These are phyloP conservation scores for Balaenoptera acutorostrata DNA, from an alignment of 2,113 vertebrate genomes.

Conservation along the genomic window DNA sequence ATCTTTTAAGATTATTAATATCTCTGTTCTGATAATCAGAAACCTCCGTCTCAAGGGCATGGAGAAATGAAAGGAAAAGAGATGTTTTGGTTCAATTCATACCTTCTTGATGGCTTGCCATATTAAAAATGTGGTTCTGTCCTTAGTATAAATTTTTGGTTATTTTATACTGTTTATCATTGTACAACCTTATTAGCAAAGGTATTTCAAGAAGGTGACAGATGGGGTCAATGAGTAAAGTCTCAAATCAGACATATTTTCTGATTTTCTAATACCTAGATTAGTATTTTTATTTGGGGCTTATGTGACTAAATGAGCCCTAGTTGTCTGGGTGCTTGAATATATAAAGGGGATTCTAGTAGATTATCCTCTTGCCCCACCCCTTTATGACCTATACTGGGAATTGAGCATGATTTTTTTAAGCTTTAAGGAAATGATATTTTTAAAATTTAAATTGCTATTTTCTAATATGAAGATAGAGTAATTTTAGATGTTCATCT, in stretches of 20 bases:
- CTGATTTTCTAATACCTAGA: not conserved
- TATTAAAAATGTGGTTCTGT: not conserved
- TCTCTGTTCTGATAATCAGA: not conserved
- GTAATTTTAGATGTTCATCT: slow-evolving; percentile 40
- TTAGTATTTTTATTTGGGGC: not conserved
- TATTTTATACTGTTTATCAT: not conserved
- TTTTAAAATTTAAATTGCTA: not conserved
- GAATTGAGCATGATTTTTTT: not conserved
- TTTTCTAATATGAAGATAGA: slow-evolving; percentile 28
- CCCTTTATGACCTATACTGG: not conserved
- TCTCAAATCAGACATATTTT: not conserved
- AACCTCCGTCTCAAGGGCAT: not conserved
- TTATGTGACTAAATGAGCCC: not conserved
- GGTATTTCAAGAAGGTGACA: not conserved
- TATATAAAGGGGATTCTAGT: not conserved
- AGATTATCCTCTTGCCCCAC: not conserved
- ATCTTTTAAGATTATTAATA: not conserved
- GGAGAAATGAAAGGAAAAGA: not conserved
- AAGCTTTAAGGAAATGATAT: not conserved
- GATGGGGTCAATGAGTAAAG: not conserved
- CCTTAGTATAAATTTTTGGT: not conserved
- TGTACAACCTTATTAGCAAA: not conserved
- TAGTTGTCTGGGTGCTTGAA: not conserved
- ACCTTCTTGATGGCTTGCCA: not conserved
- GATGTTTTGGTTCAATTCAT: not conserved